A percentile compares a stretch with the other conserved stretches of the same genome.
Conservation (phyloP, 1,140 invertebrate genomes). For the Bombus turneri region DNA sequence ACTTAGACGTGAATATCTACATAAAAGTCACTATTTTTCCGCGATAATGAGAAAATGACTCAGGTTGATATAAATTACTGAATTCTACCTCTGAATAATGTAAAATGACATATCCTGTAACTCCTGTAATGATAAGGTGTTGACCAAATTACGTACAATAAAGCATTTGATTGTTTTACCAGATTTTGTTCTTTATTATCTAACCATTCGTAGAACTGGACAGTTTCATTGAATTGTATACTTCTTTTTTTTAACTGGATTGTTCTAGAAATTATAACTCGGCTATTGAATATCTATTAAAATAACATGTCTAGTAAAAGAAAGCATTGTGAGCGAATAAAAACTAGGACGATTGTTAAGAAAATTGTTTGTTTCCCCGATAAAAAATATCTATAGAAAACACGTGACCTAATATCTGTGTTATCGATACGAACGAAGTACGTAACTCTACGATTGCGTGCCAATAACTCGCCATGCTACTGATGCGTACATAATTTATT, state of each 20-base stretch:
- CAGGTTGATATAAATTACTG: slow-evolving; percentile 9
- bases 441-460: slow-evolving; percentile 14
- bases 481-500: slow-evolving; percentile 39
- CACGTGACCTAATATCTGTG: slow-evolving; percentile 10
- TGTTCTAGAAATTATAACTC: background rate
- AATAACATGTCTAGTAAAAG: background rate
- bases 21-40: background rate
- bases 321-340: background rate
- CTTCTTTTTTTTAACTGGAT: background rate
- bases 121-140: slow-evolving; percentile 4
- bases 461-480: slow-evolving; percentile 8
- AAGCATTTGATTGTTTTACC: slow-evolving; percentile 38
- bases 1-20: slow-evolving; percentile 12
- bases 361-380: background rate
- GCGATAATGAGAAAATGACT: background rate
- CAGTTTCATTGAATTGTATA: background rate
- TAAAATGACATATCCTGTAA: slow-evolving; percentile 9
- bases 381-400: slow-evolving; percentile 25
- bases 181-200: background rate
- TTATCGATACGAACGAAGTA: slow-evolving; percentile 8
- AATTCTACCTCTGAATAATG: slow-evolving; percentile 27
- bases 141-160: slow-evolving; percentile 29
- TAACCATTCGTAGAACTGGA: background rate
- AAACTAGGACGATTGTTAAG: background rate
- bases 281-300: background rate